Evolutionary conservation across 2,888 invertebrate species (phyloP).

Genomic region (Malachius bipustulatus): DNA sequence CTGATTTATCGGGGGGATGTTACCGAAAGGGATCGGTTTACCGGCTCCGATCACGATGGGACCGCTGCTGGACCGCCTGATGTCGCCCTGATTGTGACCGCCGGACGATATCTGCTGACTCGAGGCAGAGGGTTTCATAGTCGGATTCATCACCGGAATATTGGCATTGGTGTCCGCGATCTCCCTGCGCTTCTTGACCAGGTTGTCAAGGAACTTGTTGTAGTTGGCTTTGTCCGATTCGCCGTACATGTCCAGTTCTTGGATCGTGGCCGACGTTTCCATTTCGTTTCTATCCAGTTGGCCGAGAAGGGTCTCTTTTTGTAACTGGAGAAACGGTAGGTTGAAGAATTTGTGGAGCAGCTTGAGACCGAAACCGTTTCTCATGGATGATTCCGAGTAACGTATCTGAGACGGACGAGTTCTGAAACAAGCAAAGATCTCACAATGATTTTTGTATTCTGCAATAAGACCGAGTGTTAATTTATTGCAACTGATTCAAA

Average conservation of each 20-base stretch:
- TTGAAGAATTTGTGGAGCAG: conserved; percentile 90
- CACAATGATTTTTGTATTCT: too few species aligned
- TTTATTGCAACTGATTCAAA: too few species aligned
- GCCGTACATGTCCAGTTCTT: conserved; percentile 64
- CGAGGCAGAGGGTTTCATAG: conserved; percentile 31
- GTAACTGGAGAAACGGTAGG: conserved; percentile 83
- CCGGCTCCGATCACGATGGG: conserved; percentile 37
- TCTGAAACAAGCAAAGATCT: conserved; percentile 22
- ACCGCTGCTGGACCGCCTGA: conserved; percentile 35
- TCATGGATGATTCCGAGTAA: conserved; percentile 88
- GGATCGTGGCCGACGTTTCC: conserved; percentile 65
- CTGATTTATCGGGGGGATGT: conserved; percentile 11
- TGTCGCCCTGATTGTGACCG: conserved; percentile 31
- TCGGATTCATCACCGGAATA: not conserved
- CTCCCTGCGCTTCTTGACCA: conserved; percentile 62
- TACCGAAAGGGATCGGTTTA: conserved; percentile 35
- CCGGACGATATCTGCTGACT: conserved; percentile 39
- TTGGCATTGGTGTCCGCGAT: conserved; percentile 42
- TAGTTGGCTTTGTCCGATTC: conserved; percentile 69
- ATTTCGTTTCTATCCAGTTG: conserved; percentile 76
- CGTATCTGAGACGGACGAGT: conserved; percentile 56
- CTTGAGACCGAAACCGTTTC: conserved; percentile 88
- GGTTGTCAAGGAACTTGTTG: conserved; percentile 57
- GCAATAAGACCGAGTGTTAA: too few species aligned
- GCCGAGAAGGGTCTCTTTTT: conserved; percentile 68